Base-by-base conservation (phyloP, 2,113 vertebrate species). In the Amphilophus citrinellus region DNA sequence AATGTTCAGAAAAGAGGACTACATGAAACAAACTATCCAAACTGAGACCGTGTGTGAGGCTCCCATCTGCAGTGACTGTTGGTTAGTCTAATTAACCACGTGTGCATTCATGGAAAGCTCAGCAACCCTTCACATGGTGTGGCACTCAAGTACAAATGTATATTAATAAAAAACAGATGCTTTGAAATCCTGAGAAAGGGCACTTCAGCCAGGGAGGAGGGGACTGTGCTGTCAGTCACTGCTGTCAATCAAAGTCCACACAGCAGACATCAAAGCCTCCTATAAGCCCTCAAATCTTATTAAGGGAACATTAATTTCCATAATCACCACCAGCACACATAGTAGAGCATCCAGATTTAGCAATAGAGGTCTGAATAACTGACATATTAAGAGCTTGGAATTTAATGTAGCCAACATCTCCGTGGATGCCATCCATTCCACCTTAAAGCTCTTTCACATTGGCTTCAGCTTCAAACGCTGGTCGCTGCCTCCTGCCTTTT, bases 301-400 rank as follows among this genome's bases (percentile, higher is more conserved):
- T 73, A 73, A 73, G 10, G 32, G 47, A 73, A 73, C 68, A 56
- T 73, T 73, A 73, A 73, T 73, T 73, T 73, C 68, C 47, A 73
- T 73, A 73, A 73, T 73, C 47, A 56, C 68, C 68, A 56, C 68
- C 27, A 73, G 68, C 68, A 73, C 68, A 56, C 27, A 56, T 35
- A 73, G 47, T 44, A n/a, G 27, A 56, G 68, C 68, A 73, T 73
- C 27, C 18, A 20, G 27, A 56, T 56, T 56, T 56, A 56, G 68
- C 68, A 1, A 5, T 73, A 53, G 47, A 56, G 27, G 47, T 18
- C 68, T 56, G 27, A 53, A 56, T 56, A 73, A 73, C 44, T 73
- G 17, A 73, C 53, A 73, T 73, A 73, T 73, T 35, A 56, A n/a
- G 27, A 56, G 68, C 27, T 56, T 56, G 47, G 47, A 56, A 56